phyloP scores from a whole-genome alignment of 2,888 invertebrate genomes.

The Entomobrya proxima region DNA sequence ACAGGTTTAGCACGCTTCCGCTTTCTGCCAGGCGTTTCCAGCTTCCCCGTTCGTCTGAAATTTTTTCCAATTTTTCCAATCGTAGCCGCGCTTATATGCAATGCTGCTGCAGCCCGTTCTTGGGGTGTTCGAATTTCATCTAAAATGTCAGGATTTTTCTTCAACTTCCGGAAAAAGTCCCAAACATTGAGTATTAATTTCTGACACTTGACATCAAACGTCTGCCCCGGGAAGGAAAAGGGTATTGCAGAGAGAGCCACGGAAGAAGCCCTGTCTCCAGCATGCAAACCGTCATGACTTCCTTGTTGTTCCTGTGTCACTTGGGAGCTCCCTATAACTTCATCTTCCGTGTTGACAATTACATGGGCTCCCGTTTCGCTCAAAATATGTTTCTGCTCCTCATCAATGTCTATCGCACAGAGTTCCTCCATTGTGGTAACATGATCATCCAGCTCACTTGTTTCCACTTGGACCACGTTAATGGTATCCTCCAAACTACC shows the following conservation, averaged over 20 bases:
- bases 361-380: constrained; percentile 65
- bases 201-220: constrained; percentile 73
- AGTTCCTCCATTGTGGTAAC: constrained; percentile 14
- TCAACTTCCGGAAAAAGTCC: constrained; percentile 73
- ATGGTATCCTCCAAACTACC: constrained; percentile 42
- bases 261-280: background rate
- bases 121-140: constrained; percentile 72
- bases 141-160: constrained; percentile 71
- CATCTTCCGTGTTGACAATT: constrained; percentile 54
- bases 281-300: background rate
- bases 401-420: constrained; percentile 59
- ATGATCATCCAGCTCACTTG: constrained; percentile 29
- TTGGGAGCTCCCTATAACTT: background rate
- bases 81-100: constrained; percentile 72
- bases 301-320: background rate
- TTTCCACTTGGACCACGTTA: constrained; percentile 62
- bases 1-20: constrained; percentile 68
- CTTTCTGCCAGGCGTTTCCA: constrained; percentile 71
- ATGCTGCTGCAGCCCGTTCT: constrained; percentile 72
- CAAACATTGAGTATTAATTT: constrained; percentile 75
- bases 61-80: constrained; percentile 74
- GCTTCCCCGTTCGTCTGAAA: constrained; percentile 69
- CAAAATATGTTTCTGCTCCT: constrained; percentile 58
- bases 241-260: constrained; percentile 65
- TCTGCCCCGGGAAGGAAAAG: constrained; percentile 74